These are phyloP conservation scores for Aradus depressus DNA, from an alignment of 2,888 invertebrate genomes.

Conservation along the genomic window DNA sequence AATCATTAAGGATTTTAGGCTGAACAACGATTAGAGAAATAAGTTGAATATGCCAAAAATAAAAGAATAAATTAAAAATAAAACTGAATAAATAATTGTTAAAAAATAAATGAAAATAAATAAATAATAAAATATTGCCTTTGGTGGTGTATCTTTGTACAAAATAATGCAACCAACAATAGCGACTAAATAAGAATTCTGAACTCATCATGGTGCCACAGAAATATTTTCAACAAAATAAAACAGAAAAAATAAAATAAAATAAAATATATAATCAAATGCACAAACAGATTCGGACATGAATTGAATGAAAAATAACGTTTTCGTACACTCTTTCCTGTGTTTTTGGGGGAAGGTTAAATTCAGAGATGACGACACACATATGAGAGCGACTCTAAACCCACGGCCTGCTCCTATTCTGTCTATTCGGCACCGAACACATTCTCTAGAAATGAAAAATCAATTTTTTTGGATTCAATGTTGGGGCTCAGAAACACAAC, in stretches of 20 bases:
- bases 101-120: no score
- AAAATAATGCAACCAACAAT: constrained; percentile 28
- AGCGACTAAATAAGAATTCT: constrained; percentile 25
- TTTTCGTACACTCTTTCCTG: constrained; percentile 24
- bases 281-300: constrained; percentile 27
- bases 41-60: constrained; percentile 19
- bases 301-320: constrained; percentile 18
- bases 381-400: no score
- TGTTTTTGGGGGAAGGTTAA: constrained; percentile 22
- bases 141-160: constrained; percentile 28
- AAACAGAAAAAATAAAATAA: no score
- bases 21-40: no score
- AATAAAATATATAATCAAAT: no score
- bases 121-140: constrained; percentile 27
- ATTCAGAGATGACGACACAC: constrained; percentile 23
- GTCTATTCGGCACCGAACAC: constrained; percentile 25
- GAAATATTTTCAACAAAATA: constrained; percentile 24
- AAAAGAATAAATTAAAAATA: constrained; percentile 16
- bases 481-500: no score
- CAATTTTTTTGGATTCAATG: constrained; percentile 25
- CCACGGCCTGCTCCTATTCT: constrained; percentile 10
- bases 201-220: constrained; percentile 27
- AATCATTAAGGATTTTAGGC: no score
- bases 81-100: no score
- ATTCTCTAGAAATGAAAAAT: constrained; percentile 29